Evolutionary conservation across 2,113 vertebrate species (phyloP), one percentile per base, ranked within the genome.

Genomic region (Pleuronectes platessa): DNA sequence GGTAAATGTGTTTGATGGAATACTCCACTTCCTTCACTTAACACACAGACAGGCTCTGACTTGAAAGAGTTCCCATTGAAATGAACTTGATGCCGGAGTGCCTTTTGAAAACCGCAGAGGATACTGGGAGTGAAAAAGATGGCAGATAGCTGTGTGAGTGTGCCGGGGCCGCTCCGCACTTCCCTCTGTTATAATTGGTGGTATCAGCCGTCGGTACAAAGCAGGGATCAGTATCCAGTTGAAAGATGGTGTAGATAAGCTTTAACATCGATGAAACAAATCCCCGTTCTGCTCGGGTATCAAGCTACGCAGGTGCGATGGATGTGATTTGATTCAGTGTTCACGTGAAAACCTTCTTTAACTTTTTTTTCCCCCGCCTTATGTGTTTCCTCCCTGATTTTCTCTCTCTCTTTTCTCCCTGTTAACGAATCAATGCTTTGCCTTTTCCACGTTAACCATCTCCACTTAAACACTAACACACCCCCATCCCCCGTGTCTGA

Each of bases 1-100:
- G 15, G 37, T 71, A 82, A 86, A 81, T 82, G 85, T 61, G 66
- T 84, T 66, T 84, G 83, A 86, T 84, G 81, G 85, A 80, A 71
- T 63, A 61, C 76, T 81, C 76, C 31, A 70, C 66, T 80, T 66
- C 84, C 76, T 86, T 78, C 71, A 75, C 86, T 88, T 84, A 76
- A 37, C 42, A 37, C 71, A 74, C 35, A 70, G 62, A 77, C 77
- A 35, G 54, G 59, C 55, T 78, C 2, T 26, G 71, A 89, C 87
- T 83, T 89, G 81, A 86, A 89, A 84, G 81, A 68, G 67, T 67
- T 76, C 61, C 56, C 58, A 73, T 23, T 65, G 67, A 78, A 84
- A 82, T 73, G 35, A 82, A 87, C 77, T 71, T 66, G 14, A 63
- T 62, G 51, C 59, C 18, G 56, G 71, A 77, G 60, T 54, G 74